These are phyloP conservation scores for Parus major DNA, from an alignment of 2,113 vertebrate species.

Conservation along the genomic window DNA sequence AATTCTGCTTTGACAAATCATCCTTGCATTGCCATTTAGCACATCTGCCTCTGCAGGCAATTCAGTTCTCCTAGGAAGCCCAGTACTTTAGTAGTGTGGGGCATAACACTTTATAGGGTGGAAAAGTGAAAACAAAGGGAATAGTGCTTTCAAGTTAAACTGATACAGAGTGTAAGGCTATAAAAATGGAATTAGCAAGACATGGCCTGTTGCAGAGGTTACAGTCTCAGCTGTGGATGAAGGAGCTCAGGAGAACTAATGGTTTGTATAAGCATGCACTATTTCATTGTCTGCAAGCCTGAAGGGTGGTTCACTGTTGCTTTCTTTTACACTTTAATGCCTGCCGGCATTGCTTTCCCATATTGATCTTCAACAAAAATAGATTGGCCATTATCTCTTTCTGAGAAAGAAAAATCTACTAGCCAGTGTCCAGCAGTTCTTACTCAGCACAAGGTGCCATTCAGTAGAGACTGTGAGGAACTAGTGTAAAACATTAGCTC, in stretches of 20 bases:
- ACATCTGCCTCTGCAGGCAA: slow-evolving; percentile 53
- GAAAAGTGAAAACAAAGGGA: background rate
- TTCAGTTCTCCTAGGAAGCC: slow-evolving; percentile 50
- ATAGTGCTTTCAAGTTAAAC: background rate
- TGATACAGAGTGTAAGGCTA: background rate
- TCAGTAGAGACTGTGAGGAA: background rate
- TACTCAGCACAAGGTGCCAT: slow-evolving; percentile 17
- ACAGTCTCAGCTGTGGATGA: background rate
- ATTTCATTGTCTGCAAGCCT: background rate
- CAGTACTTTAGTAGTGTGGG: background rate
- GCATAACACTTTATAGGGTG: background rate
- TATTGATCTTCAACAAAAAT: slow-evolving; percentile 13
- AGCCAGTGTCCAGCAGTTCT: slow-evolving; percentile 43
- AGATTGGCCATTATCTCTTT: background rate
- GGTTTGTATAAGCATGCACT: background rate
- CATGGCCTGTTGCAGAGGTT: background rate
- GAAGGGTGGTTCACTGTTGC: background rate
- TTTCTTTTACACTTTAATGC: slow-evolving; percentile 26
- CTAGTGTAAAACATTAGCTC: background rate
- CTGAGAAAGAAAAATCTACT: background rate
- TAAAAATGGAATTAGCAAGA: slow-evolving; percentile 40
- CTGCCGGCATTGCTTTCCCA: background rate
- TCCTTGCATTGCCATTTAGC: slow-evolving; percentile 33
- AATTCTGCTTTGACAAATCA: slow-evolving; percentile 19
- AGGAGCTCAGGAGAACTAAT: background rate